Evolutionary conservation across 2,888 invertebrate species (phyloP), one percentile per base, ranked within the genome.

Genomic region (Maniola hyperantus): DNA sequence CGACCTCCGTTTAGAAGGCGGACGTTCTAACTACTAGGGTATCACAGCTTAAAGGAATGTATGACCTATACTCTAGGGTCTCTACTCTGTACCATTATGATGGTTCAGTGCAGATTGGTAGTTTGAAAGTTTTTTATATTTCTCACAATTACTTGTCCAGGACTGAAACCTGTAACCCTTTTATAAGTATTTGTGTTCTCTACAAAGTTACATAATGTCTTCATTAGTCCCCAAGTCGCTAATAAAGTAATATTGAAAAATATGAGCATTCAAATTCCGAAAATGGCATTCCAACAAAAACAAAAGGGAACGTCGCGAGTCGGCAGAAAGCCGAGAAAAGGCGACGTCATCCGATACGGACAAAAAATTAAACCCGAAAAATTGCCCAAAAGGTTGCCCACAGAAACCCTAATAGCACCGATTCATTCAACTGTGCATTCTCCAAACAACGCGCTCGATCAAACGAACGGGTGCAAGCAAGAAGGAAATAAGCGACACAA

Each of bases 371-470:
- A 57, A 68, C 66, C 65, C 62, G 68, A 70, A 72, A 72, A 72
- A 70, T 68, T 67, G 65, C 65, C 67, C 70, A 67, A 69, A 68
- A 70, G 71, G 66, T 64, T 70, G 71, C 66, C 62, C 74, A 74
- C 70, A 66, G 75, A 76, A 76, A 74, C 75, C 75, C 67, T 73
- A 75, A 72, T 75, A 72, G 66, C 69, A 69, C 68, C 66, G 67
- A 73, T 65, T 68, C 74, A 67, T 51, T 74, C 71, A 69, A 71
- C 69, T 71, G 73, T 73, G 57, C 70, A 70, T 67, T 70, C 61
- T 67, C 71, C 70, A 73, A 65, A 74, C 73, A 72, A 72, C 69
- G 73, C 69, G 70, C 63, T 65, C 69, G 62, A 67, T 69, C 64
- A 57, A 55, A 60, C 60, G 15, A 15, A 59, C 34, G 61, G 36